These are phyloP conservation scores for Oceanodroma tethys DNA, from an alignment of 2,113 vertebrate genomes.

Conservation along the genomic window DNA sequence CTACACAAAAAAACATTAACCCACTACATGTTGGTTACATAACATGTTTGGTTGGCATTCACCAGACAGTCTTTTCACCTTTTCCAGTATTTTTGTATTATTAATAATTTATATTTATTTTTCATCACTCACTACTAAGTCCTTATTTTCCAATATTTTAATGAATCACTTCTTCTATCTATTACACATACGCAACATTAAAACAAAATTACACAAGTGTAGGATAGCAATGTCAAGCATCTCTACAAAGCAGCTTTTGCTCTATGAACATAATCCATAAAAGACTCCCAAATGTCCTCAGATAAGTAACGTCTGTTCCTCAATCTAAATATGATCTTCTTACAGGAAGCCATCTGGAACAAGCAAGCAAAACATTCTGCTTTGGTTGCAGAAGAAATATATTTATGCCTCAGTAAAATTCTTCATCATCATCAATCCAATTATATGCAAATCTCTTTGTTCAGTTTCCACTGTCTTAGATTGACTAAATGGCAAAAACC, in stretches of 20 bases:
- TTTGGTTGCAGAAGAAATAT: neutral
- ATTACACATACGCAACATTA: neutral
- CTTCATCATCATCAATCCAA: neutral
- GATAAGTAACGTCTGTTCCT: slow-evolving; percentile 30
- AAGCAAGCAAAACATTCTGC: neutral
- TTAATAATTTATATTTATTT: neutral
- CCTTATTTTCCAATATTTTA: neutral
- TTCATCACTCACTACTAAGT: neutral
- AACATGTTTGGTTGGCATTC: neutral
- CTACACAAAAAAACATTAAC: neutral
- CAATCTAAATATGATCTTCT: slow-evolving; percentile 39
- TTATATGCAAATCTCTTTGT: neutral
- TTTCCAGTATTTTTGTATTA: neutral
- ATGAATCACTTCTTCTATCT: neutral
- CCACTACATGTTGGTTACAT: neutral
- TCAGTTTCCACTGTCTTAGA: neutral
- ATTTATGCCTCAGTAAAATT: neutral
- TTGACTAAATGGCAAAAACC: neutral
- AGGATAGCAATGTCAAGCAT: neutral
- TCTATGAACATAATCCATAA: neutral
- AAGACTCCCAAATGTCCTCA: slow-evolving; percentile 31
- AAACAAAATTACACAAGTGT: neutral
- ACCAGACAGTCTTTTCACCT: neutral
- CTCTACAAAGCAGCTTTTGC: neutral
- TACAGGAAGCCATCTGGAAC: slow-evolving; percentile 25